Conservation (phyloP, 2,797 vertebrate genomes). For the Mormyrus hasselquistii region DNA sequence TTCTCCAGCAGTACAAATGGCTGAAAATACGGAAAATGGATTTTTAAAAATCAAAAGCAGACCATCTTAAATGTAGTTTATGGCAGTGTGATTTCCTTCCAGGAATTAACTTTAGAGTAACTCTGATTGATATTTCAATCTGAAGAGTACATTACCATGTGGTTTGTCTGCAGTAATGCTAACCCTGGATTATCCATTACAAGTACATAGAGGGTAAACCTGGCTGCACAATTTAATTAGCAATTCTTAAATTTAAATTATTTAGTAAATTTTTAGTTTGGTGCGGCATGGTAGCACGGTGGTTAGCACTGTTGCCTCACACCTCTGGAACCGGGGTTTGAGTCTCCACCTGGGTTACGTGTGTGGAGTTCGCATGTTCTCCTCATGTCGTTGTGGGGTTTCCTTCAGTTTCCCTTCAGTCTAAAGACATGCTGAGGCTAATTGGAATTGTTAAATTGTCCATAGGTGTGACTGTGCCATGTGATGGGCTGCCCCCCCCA, state of each 20-base stretch:
- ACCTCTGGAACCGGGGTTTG: not conserved
- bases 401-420: not conserved
- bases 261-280: not conserved
- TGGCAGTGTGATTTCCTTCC: not conserved
- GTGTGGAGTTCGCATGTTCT: not conserved
- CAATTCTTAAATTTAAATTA: not conserved
- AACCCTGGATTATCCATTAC: not conserved
- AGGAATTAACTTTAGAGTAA: not conserved
- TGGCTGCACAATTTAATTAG: not conserved
- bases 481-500: not conserved
- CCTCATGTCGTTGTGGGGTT: not conserved
- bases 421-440: not conserved
- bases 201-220: not conserved
- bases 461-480: not conserved
- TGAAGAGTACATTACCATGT: not conserved
- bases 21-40: not conserved
- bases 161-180: not conserved
- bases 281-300: not conserved
- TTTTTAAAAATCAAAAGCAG: not conserved
- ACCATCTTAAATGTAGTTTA: not conserved
- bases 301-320: not conserved
- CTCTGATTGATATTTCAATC: not conserved
- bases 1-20: constrained; percentile 2
- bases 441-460: not conserved
- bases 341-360: not conserved